Evolutionary conservation across 2,113 vertebrate genomes (phyloP).

Genomic region (Ailurus styani): DNA sequence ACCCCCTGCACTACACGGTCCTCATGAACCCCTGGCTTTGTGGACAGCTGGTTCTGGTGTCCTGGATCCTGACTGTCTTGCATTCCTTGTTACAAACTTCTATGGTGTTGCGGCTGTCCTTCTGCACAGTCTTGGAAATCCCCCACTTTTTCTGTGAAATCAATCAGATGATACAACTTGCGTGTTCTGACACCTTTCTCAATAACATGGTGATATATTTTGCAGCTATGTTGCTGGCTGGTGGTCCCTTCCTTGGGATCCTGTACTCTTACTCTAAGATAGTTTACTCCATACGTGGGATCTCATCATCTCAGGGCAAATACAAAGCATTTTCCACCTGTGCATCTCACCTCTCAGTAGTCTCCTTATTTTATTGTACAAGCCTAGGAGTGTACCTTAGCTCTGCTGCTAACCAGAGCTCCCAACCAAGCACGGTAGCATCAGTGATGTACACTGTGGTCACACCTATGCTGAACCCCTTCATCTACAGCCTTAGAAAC

Average conservation of each 20-base stretch:
- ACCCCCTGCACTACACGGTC: too few species aligned
- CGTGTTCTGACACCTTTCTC: neutral
- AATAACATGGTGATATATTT: neutral
- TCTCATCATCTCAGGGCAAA: neutral
- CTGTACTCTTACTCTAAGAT: neutral
- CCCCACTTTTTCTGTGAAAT: neutral
- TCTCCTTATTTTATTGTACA: neutral
- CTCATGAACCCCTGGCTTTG: too few species aligned
- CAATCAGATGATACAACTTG: neutral
- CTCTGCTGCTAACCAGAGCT: neutral
- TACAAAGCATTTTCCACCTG: neutral
- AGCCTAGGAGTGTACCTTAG: neutral
- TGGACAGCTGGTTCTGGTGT: too few species aligned
- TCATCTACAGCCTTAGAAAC: neutral
- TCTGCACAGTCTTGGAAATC: neutral
- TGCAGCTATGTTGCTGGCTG: neutral
- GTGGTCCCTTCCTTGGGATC: neutral
- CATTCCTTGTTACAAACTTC: too few species aligned
- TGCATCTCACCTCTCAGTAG: neutral
- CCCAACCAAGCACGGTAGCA: neutral
- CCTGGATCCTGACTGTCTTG: too few species aligned
- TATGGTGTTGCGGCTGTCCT: neutral
- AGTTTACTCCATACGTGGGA: neutral
- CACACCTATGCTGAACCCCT: neutral
- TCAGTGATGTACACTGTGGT: neutral